Evolutionary conservation across 1,140 invertebrate species (phyloP).

Genomic region (Drosophila triauraria): DNA sequence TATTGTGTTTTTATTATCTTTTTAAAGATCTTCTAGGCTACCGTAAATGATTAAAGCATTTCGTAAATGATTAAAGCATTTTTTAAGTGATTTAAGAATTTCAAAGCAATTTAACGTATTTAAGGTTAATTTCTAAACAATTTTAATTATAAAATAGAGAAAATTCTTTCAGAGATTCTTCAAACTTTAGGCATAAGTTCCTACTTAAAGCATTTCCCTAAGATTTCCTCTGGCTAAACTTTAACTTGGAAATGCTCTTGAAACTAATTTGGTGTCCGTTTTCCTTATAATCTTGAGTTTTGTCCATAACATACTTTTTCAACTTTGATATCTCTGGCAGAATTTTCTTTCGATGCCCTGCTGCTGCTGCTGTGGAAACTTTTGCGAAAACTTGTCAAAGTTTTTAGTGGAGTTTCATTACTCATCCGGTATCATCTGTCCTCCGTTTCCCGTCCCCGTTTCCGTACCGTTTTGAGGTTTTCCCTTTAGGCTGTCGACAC

Average conservation of each 20-base stretch:
- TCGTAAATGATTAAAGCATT: too few species aligned
- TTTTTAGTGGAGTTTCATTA: slow-evolving; percentile 65
- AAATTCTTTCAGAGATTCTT: neutral
- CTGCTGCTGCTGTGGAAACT: slow-evolving; percentile 28
- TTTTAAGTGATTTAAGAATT: too few species aligned
- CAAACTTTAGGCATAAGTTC: neutral
- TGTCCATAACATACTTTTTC: slow-evolving; percentile 48
- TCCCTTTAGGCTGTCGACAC: slow-evolving; percentile 45
- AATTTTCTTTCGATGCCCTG: slow-evolving; percentile 26
- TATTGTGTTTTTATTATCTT: neutral
- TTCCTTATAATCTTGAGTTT: slow-evolving; percentile 13
- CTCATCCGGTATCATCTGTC: slow-evolving; percentile 55
- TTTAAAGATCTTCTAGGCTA: too few species aligned
- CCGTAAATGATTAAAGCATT: too few species aligned
- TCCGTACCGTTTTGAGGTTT: slow-evolving; percentile 31
- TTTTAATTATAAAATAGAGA: too few species aligned
- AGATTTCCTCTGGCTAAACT: slow-evolving; percentile 5
- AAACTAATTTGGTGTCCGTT: slow-evolving; percentile 33
- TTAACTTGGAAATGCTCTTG: slow-evolving; percentile 6
- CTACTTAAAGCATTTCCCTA: slow-evolving; percentile 13
- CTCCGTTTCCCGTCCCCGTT: slow-evolving; percentile 12
- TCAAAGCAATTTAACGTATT: too few species aligned
- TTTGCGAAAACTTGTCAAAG: slow-evolving; percentile 54
- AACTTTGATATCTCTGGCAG: slow-evolving; percentile 42
- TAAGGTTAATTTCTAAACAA: too few species aligned